Percentiles rank a stretch among this genome's conserved stretches.
phyloP scores from a whole-genome alignment of 2,888 invertebrate species.

The Caenorhabditis japonica region DNA sequence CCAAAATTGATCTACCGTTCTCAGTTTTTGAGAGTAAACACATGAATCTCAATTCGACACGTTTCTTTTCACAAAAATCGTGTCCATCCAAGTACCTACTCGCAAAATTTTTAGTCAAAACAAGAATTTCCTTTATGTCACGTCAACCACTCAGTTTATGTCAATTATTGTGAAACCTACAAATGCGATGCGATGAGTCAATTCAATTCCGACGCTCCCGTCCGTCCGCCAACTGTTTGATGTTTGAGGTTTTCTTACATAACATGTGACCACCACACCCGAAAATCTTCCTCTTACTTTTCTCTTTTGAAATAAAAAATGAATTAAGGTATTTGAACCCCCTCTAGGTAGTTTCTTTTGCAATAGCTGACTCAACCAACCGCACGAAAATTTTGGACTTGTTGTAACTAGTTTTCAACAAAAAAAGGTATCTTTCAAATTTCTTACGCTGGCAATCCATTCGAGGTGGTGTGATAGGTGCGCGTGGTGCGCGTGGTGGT shows the following conservation, averaged over 20 bases:
- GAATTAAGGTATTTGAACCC: neutral
- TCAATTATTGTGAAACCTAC: neutral
- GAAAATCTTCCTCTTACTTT: neutral
- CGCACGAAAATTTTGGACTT: slow-evolving; percentile 17
- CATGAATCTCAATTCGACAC: neutral
- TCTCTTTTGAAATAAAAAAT: neutral
- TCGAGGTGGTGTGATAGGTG: slow-evolving; percentile 46
- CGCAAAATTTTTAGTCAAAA: slow-evolving; percentile 3
- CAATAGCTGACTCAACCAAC: no score
- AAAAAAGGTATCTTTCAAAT: slow-evolving; percentile 30
- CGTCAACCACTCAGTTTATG: slow-evolving; percentile 18
- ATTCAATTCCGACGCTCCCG: no score
- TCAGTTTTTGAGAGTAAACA: neutral
- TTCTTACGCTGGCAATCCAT: slow-evolving; percentile 34
- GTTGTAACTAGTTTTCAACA: slow-evolving; percentile 31
- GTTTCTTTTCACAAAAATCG: neutral
- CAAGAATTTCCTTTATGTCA: slow-evolving; percentile 3
- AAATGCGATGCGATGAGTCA: no score
- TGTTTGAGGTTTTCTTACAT: no score
- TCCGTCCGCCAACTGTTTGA: no score
- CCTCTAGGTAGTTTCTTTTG: neutral
- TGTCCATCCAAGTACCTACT: slow-evolving; percentile 31
- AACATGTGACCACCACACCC: no score
- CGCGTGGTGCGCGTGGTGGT: slow-evolving; percentile 52
- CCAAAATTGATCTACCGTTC: no score